Evolutionary conservation across 2,797 vertebrate genomes (phyloP).

Genomic region (Anas flavirostris): DNA sequence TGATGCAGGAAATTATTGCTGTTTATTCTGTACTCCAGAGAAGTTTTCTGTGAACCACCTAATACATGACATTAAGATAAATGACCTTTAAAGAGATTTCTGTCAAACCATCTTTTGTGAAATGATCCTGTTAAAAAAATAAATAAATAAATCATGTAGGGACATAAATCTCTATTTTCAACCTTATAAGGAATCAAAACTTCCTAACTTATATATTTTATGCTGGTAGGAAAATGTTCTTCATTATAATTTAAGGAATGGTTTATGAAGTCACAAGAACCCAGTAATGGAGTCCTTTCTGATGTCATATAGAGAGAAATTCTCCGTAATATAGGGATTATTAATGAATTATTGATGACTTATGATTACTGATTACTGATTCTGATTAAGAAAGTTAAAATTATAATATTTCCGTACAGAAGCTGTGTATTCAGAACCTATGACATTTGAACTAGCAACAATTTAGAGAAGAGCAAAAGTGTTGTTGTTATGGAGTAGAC

Average conservation of each 20-base stretch:
- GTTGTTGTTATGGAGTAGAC: neutral
- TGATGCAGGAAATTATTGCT: neutral
- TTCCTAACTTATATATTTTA: neutral
- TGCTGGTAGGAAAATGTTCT: neutral
- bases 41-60: neutral
- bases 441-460: neutral
- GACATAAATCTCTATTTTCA: neutral
- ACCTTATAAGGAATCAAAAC: neutral
- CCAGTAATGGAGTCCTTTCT: neutral
- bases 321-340: neutral
- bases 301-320: neutral
- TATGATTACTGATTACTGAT: neutral
- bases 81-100: neutral
- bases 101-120: neutral
- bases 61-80: neutral
- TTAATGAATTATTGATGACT: neutral
- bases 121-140: neutral
- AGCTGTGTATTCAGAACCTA: neutral
- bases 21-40: neutral
- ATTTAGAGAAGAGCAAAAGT: neutral
- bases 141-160: neutral
- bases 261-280: neutral
- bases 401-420: neutral
- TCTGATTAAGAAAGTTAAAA: neutral
- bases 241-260: neutral